Evolutionary conservation across 2,113 vertebrate genomes (phyloP).

Genomic region (Vimba vimba): DNA sequence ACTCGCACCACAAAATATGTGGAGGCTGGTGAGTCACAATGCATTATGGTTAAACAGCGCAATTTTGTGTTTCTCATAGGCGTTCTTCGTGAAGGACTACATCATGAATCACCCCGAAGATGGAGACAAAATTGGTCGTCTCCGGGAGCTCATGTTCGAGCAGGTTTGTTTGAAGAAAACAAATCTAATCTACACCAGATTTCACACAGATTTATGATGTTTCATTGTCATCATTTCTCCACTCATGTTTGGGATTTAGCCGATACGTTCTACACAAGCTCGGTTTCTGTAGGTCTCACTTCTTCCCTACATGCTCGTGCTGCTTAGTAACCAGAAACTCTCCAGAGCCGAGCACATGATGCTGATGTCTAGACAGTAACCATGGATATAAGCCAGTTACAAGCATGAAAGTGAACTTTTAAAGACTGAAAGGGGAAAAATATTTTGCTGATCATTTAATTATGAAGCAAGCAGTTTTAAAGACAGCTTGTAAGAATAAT

Average conservation of each 20-base stretch:
- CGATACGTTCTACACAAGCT: neutral
- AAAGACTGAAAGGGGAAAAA: neutral
- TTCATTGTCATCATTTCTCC: neutral
- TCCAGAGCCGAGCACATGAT: conserved; percentile 1
- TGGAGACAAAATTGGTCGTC: conserved; percentile 93
- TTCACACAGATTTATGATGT: neutral
- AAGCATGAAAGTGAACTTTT: conserved; percentile 29
- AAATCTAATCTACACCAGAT: neutral
- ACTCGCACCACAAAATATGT: neutral
- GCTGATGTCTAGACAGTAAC: conserved; percentile 20
- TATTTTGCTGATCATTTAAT: conserved; percentile 21
- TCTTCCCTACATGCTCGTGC: neutral
- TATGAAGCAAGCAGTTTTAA: neutral
- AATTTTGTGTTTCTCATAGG: conserved; percentile 72
- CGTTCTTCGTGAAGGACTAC: conserved; percentile 97
- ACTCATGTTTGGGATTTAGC: neutral
- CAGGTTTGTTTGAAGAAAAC: conserved; percentile 80
- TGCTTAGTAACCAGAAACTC: conserved; percentile 33
- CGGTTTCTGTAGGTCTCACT: conserved; percentile 4
- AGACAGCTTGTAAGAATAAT: neutral
- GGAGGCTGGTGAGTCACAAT: neutral
- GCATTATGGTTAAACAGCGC: conserved; percentile 25
- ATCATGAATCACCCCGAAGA: conserved; percentile 95
- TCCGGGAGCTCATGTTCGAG: conserved; percentile 96
- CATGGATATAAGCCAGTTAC: conserved; percentile 30